Evolutionary conservation across 2,888 invertebrate species (phyloP), one percentile per base, ranked within the genome.

Genomic region (Acronicta leporina): DNA sequence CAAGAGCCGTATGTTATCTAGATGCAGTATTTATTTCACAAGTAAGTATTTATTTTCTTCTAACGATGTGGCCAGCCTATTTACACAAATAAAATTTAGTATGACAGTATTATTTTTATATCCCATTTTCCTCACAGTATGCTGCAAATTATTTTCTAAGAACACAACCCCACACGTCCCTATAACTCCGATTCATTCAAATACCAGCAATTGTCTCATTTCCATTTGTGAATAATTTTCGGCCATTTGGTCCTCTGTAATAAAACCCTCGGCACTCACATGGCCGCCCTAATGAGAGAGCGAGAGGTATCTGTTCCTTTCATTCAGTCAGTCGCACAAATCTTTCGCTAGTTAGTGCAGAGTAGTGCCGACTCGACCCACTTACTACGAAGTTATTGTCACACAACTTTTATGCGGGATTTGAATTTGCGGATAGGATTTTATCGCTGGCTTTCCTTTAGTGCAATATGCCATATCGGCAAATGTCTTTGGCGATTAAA

Each of bases 281-380:
- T 70, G 73, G 53, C 51, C 14, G 10, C 70, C 63, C 62, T 68
- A 76, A 68, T 71, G 60, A 63, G 45, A 7, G 63, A 71, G 56
- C 5, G 65, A 53, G 63, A 62, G 20, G 46, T 42, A 9, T 49
- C 20, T 8, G 4, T 63, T 65, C 41, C 15, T 59, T 41, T 47
- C 46, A 15, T 10, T 8, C 25, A 20, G 20, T 41, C 45, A 43
- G 35, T 65, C 74, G 42, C 60, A 81, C 82, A 85, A 84, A 83
- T 85, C 82, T 84, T 80, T 69, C 61, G 51, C 60, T 75, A 81
- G 79, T 84, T 82, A 82, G 80, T 78, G 63, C 58, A 43, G 55
- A 68, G 13, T 66, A 67, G 68, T 56, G 76, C 69, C 75, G 60
- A 61, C 64, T 57, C 65, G 72, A 74, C 78, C 80, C 68, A 77